phyloP scores from a whole-genome alignment of 2,113 vertebrate species.

The Myotis davidii region DNA sequence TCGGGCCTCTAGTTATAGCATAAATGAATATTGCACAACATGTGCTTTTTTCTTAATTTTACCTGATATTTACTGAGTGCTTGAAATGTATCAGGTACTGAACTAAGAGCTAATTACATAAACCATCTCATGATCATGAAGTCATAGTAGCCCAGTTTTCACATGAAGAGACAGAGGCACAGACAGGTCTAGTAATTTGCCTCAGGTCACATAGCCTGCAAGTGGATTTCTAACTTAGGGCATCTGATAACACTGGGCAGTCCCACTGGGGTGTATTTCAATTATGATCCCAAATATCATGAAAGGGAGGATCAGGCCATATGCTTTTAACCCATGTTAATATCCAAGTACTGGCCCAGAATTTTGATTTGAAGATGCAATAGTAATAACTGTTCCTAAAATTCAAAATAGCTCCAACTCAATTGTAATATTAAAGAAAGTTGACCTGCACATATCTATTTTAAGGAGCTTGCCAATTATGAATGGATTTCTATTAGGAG shows the following conservation, averaged over 20 bases:
- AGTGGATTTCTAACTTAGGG: background rate
- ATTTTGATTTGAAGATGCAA: background rate
- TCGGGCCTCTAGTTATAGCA: background rate
- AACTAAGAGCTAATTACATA: background rate
- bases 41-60: background rate
- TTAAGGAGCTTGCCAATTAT: background rate
- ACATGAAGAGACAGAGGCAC: background rate
- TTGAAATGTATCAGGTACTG: background rate
- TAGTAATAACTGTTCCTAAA: constrained; percentile 41
- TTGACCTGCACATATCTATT: background rate
- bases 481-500: background rate
- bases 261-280: background rate
- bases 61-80: background rate
- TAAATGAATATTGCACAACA: background rate
- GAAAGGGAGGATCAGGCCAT: background rate
- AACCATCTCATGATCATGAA: background rate
- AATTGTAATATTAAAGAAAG: background rate
- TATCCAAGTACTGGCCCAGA: background rate
- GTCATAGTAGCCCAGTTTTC: background rate
- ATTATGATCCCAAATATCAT: background rate
- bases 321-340: constrained; percentile 26
- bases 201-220: background rate
- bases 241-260: background rate
- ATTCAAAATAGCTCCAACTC: background rate
- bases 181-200: background rate